Evolutionary conservation across 2,113 vertebrate genomes (phyloP).

Genomic region (Leptodactylus fuscus): DNA sequence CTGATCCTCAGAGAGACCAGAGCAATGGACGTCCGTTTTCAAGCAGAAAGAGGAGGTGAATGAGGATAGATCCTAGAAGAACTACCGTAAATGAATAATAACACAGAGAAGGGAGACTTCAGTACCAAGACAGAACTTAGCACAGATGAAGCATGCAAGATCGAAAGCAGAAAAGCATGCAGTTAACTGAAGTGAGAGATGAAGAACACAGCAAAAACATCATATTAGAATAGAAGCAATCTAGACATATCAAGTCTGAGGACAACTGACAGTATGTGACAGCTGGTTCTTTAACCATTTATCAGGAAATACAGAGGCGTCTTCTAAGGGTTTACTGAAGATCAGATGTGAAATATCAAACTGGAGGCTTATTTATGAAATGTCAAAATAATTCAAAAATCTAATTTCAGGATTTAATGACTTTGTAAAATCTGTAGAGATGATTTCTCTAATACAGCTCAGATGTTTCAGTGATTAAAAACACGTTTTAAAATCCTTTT

Average conservation of each 20-base stretch:
- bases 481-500: background rate
- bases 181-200: background rate
- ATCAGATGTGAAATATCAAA: slow-evolving; percentile 1
- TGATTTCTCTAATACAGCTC: background rate
- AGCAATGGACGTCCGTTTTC: no score
- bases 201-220: background rate
- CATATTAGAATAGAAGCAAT: background rate
- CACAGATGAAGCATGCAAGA: background rate
- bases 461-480: background rate
- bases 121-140: background rate
- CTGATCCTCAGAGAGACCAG: no score
- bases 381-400: slow-evolving; percentile 6
- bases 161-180: background rate
- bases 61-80: no score
- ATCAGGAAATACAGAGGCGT: background rate
- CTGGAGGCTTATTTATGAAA: background rate
- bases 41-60: no score
- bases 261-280: background rate
- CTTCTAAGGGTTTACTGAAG: background rate
- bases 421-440: background rate
- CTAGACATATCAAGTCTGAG: background rate
- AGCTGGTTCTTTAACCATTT: slow-evolving; percentile 3
- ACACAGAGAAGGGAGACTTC: background rate
- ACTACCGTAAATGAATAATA: no score
- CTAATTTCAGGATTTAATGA: slow-evolving; percentile 1